Conservation (phyloP, 2,113 vertebrate genomes). For the Pelodiscus sinensis region DNA sequence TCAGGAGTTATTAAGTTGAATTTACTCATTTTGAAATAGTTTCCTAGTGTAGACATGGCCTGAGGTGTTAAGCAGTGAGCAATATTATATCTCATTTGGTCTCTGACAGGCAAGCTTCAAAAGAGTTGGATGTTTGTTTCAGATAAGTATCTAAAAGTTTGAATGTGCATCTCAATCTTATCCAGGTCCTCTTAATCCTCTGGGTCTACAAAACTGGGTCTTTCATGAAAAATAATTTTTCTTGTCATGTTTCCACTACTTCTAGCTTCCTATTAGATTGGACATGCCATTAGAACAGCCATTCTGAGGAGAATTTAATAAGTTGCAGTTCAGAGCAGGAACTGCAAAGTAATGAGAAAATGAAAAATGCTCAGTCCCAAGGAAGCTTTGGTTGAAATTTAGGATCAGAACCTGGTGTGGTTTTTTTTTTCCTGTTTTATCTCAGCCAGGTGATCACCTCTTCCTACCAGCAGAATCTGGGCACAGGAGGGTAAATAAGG, state of each 20-base stretch:
- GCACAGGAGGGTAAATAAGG: background rate
- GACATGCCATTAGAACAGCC: slow-evolving; percentile 47
- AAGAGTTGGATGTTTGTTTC: background rate
- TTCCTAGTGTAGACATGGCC: no score
- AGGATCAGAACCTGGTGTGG: background rate
- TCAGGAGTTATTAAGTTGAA: no score
- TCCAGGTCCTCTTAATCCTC: background rate
- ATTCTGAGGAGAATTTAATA: slow-evolving; percentile 43
- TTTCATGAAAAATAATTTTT: background rate
- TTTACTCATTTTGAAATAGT: no score
- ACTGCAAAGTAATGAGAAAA: background rate
- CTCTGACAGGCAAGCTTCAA: background rate
- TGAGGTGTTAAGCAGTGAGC: background rate
- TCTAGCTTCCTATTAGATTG: slow-evolving; percentile 38
- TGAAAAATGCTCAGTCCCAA: background rate
- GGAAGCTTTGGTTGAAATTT: slow-evolving; percentile 25
- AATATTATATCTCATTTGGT: background rate
- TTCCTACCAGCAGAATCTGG: background rate
- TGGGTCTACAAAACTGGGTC: background rate
- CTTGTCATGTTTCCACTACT: slow-evolving; percentile 27
- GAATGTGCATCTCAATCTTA: background rate
- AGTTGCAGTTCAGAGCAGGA: slow-evolving; percentile 42
- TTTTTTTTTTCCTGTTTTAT: background rate
- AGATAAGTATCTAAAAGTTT: slow-evolving; percentile 8
- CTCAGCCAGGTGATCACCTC: background rate